Conservation (phyloP, 2,888 invertebrate species). For the Hirtodrosophila duncani region DNA sequence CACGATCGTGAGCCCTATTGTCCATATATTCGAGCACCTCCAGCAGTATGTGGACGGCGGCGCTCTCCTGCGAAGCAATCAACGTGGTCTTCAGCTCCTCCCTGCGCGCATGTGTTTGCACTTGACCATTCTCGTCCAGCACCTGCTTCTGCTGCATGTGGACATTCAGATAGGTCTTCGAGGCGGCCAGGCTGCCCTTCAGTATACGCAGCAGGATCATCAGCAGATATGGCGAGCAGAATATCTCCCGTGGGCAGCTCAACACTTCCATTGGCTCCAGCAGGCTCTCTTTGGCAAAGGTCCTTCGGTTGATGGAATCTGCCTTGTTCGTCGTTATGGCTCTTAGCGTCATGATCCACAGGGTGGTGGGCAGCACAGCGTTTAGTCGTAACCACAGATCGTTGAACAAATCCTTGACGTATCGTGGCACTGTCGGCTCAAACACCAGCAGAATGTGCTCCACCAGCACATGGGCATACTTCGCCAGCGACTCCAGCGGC, state of each 20-base stretch:
- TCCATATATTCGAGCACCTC: conserved; percentile 92
- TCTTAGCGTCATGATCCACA: conserved; percentile 95
- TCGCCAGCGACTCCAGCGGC: conserved; percentile 91
- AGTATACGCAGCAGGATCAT: conserved; percentile 90
- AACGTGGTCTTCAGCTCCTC: conserved; percentile 94
- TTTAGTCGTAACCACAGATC: conserved; percentile 95
- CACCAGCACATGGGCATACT: conserved; percentile 89
- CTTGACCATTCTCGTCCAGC: conserved; percentile 85
- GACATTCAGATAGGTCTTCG: conserved; percentile 90
- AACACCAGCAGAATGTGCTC: conserved; percentile 88
- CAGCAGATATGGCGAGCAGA: conserved; percentile 92
- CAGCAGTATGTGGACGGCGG: conserved; percentile 93
- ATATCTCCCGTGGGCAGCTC: conserved; percentile 90
- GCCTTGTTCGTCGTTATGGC: conserved; percentile 85
- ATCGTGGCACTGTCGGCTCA: conserved; percentile 87
- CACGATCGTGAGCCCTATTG: conserved; percentile 84
- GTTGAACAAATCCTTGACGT: conserved; percentile 91
- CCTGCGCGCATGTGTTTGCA: conserved; percentile 88
- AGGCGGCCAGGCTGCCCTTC: conserved; percentile 94
- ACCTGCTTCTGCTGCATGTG: conserved; percentile 90
- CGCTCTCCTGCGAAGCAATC: conserved; percentile 96
- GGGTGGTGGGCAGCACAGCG: conserved; percentile 90
- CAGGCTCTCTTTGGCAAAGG: conserved; percentile 84
- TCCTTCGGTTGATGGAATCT: conserved; percentile 81
- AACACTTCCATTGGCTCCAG: conserved; percentile 88